A percentile compares a stretch with the other conserved stretches of the same genome.
phyloP scores from a whole-genome alignment of 2,797 vertebrate species.

The Corythornis leucogaster region DNA sequence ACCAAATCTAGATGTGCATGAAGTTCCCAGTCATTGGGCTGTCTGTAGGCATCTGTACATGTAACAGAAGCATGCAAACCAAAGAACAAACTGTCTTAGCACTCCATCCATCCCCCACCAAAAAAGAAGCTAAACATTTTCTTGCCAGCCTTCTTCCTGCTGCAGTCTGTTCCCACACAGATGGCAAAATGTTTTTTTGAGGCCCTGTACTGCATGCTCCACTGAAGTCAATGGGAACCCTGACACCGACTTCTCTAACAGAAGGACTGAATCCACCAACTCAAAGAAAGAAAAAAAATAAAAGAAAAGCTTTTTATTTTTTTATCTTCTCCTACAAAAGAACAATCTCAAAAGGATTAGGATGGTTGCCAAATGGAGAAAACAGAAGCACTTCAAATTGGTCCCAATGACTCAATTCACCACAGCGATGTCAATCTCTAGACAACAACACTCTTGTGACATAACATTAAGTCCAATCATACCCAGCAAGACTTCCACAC shows the following conservation, averaged over 20 bases:
- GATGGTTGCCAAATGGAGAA: slow-evolving; percentile 2
- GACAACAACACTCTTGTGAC: background rate
- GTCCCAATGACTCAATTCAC: background rate
- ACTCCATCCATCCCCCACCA: background rate
- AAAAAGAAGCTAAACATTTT: background rate
- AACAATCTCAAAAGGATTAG: background rate
- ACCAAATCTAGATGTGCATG: background rate
- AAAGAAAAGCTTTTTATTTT: background rate
- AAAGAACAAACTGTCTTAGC: background rate
- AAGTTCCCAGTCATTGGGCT: background rate
- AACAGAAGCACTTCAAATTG: background rate
- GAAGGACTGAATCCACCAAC: background rate
- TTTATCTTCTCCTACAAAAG: background rate
- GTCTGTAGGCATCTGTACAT: background rate
- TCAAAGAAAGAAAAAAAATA: background rate
- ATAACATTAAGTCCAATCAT: background rate
- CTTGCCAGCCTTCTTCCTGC: background rate
- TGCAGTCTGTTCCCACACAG: slow-evolving; percentile 14
- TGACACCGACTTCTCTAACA: background rate
- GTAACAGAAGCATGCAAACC: background rate
- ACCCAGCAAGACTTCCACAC: background rate
- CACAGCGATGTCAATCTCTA: background rate
- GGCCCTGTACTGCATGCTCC: background rate
- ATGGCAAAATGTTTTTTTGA: slow-evolving; percentile 2
- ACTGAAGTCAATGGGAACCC: background rate